A percentile compares a stretch with the other conserved stretches of the same genome.
These are phyloP conservation scores for Neosalanx taihuensis DNA, from an alignment of 2,797 vertebrate species.

Conservation along the genomic window DNA sequence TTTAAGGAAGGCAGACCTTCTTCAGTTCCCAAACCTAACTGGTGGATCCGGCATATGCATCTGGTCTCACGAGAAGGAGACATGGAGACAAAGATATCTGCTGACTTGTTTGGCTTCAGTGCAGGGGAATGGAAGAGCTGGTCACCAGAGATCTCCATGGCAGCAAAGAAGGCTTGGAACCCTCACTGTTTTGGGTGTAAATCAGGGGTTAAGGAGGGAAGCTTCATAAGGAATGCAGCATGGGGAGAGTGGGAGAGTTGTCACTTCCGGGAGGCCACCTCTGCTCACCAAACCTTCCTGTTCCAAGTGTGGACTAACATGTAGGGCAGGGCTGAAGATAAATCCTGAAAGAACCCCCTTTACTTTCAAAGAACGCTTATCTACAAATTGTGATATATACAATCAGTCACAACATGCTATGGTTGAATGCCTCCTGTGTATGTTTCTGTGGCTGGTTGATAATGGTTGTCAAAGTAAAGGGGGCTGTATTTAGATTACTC, in stretches of 20 bases:
- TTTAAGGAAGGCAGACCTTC: conserved; percentile 72
- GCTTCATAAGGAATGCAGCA: conserved; percentile 21
- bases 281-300: neutral
- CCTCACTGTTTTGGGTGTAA: conserved; percentile 49
- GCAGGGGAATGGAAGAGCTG: conserved; percentile 21
- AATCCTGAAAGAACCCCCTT: neutral
- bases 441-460: neutral
- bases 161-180: conserved; percentile 42
- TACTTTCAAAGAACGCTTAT: neutral
- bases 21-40: conserved; percentile 57
- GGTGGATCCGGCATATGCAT: conserved; percentile 59
- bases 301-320: neutral
- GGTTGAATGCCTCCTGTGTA: neutral
- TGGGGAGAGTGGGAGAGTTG: conserved; percentile 2
- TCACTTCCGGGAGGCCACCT: neutral
- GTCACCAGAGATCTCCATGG: conserved; percentile 36
- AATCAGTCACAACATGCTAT: neutral
- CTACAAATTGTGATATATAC: neutral
- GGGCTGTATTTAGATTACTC: neutral
- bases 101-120: conserved; percentile 41
- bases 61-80: conserved; percentile 56
- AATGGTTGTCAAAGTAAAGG: neutral
- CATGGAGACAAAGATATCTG: conserved; percentile 42
- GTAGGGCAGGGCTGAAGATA: neutral
- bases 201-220: conserved; percentile 43